Conservation (phyloP, 2,888 invertebrate species). For the Drosophila robusta region DNA sequence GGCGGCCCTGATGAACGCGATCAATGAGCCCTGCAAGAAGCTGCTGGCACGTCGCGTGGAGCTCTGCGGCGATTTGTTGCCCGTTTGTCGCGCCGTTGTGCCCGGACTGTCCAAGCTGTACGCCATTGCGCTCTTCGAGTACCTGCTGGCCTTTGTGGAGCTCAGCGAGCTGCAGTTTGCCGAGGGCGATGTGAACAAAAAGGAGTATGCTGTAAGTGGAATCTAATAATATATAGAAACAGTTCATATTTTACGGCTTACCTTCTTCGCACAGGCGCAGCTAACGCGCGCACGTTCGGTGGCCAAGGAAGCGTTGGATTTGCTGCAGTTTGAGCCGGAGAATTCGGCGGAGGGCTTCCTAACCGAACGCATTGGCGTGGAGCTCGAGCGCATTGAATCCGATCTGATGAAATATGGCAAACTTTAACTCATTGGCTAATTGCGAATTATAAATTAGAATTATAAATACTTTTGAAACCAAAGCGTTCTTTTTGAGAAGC, state of each 20-base stretch:
- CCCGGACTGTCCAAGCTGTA: conserved; percentile 86
- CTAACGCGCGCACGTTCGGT: conserved; percentile 87
- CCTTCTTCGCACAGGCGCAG: conserved; percentile 34
- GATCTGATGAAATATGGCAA: conserved; percentile 68
- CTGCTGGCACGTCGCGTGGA: conserved; percentile 88
- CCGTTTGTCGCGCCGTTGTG: conserved; percentile 88
- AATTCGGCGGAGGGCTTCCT: conserved; percentile 90
- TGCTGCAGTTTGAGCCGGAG: conserved; percentile 89
- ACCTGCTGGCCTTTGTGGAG: conserved; percentile 89
- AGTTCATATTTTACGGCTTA: background rate
- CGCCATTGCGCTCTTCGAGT: conserved; percentile 91
- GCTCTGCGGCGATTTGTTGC: conserved; percentile 88
- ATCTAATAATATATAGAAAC: background rate
- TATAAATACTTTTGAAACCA: background rate
- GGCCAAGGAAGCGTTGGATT: conserved; percentile 87
- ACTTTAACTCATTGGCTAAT: conserved; percentile 2
- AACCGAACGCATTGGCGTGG: conserved; percentile 76
- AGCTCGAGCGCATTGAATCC: conserved; percentile 77
- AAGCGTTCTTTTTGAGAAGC: no score
- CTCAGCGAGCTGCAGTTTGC: conserved; percentile 88
- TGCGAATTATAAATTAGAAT: background rate
- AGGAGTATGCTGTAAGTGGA: conserved; percentile 86
- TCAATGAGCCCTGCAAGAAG: conserved; percentile 86
- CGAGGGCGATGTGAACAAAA: conserved; percentile 87
- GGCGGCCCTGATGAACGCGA: conserved; percentile 85